Conservation (phyloP, 2,113 vertebrate species). For the Pantherophis guttatus region DNA sequence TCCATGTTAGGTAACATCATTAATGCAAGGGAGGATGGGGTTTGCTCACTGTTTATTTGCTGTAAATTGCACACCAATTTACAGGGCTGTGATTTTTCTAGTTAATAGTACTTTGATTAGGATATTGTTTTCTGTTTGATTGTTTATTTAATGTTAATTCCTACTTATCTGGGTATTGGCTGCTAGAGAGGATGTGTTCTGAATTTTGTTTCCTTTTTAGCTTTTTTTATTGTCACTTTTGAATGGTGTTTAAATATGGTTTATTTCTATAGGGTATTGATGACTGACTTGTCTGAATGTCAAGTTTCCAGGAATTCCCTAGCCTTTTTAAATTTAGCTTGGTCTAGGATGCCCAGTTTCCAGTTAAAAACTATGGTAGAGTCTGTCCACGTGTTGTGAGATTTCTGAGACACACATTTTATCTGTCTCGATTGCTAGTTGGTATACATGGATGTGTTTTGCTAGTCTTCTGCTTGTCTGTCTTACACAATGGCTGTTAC, state of each 20-base stretch:
- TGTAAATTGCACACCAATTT: too few relatives aligned
- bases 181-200: not conserved
- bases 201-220: not conserved
- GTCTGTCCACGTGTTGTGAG: not conserved
- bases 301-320: not conserved
- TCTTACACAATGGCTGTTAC: not conserved
- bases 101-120: too few relatives aligned
- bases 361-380: not conserved
- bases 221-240: not conserved
- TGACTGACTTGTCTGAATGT: not conserved
- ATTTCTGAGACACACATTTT: not conserved
- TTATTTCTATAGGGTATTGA: not conserved
- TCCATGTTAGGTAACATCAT: not conserved
- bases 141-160: too few relatives aligned
- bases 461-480: not conserved
- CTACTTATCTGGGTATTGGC: not conserved
- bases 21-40: not conserved
- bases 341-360: not conserved
- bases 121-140: too few relatives aligned
- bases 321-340: not conserved
- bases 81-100: too few relatives aligned
- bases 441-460: not conserved
- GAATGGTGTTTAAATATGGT: not conserved
- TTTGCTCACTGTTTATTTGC: too few relatives aligned
- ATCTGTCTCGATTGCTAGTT: not conserved